Conservation (phyloP, 2,888 invertebrate species). For the Drosophila meridionalis region DNA sequence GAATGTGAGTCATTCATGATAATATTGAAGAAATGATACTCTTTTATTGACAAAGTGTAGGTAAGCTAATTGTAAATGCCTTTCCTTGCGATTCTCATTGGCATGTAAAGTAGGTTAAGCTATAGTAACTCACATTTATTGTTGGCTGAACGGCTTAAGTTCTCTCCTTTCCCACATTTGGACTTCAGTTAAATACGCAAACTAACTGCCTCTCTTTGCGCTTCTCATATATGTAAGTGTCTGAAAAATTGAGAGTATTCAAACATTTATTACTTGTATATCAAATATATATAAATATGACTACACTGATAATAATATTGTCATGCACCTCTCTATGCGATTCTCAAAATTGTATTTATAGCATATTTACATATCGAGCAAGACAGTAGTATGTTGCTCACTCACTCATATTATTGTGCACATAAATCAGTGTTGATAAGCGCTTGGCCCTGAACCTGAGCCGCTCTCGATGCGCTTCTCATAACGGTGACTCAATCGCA, state of each 20-base stretch:
- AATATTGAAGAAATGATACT: not conserved
- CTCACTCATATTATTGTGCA: not conserved
- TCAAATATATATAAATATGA: not conserved
- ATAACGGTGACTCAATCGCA: not conserved
- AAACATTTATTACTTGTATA: no score
- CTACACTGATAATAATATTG: not conserved
- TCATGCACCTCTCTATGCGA: not conserved
- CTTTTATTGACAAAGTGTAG: no score
- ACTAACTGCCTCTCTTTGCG: not conserved
- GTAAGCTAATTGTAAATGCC: not conserved
- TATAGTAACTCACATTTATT: no score
- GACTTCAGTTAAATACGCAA: no score
- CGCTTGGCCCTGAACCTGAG: not conserved
- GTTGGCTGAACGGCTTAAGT: not conserved
- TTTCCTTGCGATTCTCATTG: not conserved
- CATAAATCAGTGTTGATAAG: not conserved
- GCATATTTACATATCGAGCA: not conserved
- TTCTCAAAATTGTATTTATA: not conserved
- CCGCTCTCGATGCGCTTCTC: slow-evolving; percentile 2
- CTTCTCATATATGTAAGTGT: not conserved
- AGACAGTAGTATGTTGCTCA: not conserved
- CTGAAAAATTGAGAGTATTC: no score
- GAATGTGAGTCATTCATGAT: not conserved
- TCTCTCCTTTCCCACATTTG: not conserved
- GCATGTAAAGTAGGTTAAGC: not conserved